Percentiles rank a stretch among this genome's conserved stretches.
Evolutionary conservation across 2,888 invertebrate genomes (phyloP).

Genomic region (Nomada flava): DNA sequence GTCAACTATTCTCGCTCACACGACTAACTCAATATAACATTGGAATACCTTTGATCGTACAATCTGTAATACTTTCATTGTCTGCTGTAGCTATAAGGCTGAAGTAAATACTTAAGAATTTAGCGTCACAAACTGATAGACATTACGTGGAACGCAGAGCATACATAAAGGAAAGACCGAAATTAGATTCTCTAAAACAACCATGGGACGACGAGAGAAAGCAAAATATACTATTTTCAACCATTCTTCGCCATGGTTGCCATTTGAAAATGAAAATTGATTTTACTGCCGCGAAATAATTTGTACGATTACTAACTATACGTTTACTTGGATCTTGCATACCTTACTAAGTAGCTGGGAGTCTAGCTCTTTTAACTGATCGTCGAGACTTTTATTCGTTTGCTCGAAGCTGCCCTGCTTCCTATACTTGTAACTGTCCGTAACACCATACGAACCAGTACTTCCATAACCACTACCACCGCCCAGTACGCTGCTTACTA

Average conservation of each 20-base stretch:
- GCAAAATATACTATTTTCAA: constrained; percentile 14
- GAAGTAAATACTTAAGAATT: constrained; percentile 64
- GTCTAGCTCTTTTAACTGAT: constrained; percentile 93
- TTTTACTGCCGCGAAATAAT: constrained; percentile 8
- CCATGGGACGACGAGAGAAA: constrained; percentile 11
- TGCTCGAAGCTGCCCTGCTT: constrained; percentile 89
- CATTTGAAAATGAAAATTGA: background rate
- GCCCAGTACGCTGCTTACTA: constrained; percentile 87
- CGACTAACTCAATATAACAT: constrained; percentile 64
- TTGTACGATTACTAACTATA: constrained; percentile 57
- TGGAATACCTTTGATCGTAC: constrained; percentile 78
- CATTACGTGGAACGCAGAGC: constrained; percentile 16
- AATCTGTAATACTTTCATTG: constrained; percentile 76
- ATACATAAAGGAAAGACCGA: constrained; percentile 2
- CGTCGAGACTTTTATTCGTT: constrained; percentile 91
- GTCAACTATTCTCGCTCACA: constrained; percentile 60
- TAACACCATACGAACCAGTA: constrained; percentile 86
- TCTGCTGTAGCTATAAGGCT: constrained; percentile 73
- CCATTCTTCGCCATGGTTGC: background rate
- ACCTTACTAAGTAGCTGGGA: constrained; percentile 89
- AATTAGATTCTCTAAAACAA: constrained; percentile 26
- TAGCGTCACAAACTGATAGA: constrained; percentile 54
- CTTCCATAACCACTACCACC: constrained; percentile 86
- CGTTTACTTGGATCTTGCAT: constrained; percentile 77
- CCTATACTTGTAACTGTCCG: constrained; percentile 86